A percentile compares a stretch with the other conserved stretches of the same genome.
Evolutionary conservation across 37 sponge, comb jelly and placozoan species (phyloP).

Genomic region (Lycopodina hypogea): DNA sequence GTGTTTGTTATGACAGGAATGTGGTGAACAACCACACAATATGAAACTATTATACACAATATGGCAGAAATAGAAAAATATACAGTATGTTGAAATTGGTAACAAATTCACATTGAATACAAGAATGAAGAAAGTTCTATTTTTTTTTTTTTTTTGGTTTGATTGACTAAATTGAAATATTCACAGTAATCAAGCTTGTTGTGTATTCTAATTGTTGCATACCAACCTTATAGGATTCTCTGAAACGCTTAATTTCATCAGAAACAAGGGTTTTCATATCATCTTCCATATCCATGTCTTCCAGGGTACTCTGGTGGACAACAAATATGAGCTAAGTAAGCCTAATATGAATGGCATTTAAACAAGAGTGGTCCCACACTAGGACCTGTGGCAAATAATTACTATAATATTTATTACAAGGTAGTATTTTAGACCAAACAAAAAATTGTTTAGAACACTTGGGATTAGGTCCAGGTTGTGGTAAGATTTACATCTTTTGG

Average conservation of each 20-base stretch:
- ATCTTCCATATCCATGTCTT: constrained; percentile 84
- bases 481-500: too few species aligned
- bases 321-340: constrained; percentile 8
- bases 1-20: neutral
- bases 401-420: too few species aligned
- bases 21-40: neutral
- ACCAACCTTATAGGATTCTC: constrained; percentile 69
- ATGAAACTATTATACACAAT: neutral
- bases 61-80: too few species aligned
- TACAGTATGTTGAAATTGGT: too few species aligned
- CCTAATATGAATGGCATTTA: neutral
- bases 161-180: neutral
- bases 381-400: too few species aligned
- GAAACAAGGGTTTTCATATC: constrained; percentile 77
- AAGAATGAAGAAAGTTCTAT: too few species aligned
- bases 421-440: neutral
- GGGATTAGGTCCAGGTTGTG: too few species aligned
- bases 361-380: too few species aligned
- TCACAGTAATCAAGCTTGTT: too few species aligned
- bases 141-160: too few species aligned
- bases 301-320: constrained; percentile 41
- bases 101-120: too few species aligned
- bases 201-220: neutral
- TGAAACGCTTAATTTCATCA: constrained; percentile 85
- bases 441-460: too few species aligned